These are phyloP conservation scores for Oreohelix idahoensis DNA, from an alignment of 1,140 invertebrate genomes.

Conservation along the genomic window DNA sequence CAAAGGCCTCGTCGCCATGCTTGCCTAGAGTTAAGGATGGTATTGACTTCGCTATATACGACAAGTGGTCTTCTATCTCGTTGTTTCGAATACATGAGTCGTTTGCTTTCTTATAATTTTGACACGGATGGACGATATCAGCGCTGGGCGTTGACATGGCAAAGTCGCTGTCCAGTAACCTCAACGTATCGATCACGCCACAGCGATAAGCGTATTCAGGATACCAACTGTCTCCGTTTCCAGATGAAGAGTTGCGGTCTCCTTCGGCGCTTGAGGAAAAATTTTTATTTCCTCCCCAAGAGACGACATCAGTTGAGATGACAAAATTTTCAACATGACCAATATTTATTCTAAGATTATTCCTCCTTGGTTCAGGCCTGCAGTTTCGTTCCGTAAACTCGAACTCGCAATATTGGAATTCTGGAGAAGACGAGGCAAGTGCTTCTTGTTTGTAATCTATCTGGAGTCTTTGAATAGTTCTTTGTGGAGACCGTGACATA, in stretches of 20 bases:
- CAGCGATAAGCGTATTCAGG: slow-evolving; percentile 16
- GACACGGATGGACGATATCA: not conserved
- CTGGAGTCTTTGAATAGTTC: not conserved
- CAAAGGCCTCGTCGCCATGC: slow-evolving; percentile 2
- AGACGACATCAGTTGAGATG: not conserved
- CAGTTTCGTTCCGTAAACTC: not conserved
- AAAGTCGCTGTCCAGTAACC: not conserved
- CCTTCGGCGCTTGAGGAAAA: slow-evolving; percentile 5
- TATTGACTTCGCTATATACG: not conserved
- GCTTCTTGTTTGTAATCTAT: not conserved
- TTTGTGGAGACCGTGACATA: not conserved
- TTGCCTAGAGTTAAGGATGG: not conserved
- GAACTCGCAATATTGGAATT: not conserved
- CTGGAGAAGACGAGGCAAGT: not conserved
- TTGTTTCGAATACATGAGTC: not conserved
- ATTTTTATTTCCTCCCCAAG: not conserved
- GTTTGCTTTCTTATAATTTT: not conserved
- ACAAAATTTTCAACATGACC: not conserved
- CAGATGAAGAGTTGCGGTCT: slow-evolving; percentile 22
- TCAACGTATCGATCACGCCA: slow-evolving; percentile 8
- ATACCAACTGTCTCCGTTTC: not conserved
- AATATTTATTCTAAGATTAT: not conserved
- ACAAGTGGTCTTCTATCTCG: not conserved
- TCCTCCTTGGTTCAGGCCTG: not conserved
- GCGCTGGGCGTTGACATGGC: slow-evolving; percentile 2